Conservation (phyloP, 2,888 invertebrate genomes). For the Melieria picta region DNA sequence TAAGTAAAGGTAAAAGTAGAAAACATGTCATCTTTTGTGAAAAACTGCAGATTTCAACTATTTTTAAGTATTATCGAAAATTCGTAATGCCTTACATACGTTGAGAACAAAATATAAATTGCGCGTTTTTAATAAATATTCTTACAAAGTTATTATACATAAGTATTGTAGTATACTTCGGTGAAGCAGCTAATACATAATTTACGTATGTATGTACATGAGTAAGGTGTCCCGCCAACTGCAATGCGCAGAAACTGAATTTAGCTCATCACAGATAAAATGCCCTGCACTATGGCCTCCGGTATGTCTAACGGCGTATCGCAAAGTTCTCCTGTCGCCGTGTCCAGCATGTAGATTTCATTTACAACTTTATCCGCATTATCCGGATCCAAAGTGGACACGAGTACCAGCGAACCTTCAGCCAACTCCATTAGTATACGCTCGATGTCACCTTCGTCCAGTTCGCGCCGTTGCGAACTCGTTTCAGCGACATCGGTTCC, state of each 20-base stretch:
- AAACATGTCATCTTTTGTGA: too few species aligned
- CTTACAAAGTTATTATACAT: too few species aligned
- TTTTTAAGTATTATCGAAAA: too few species aligned
- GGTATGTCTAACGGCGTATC: slow-evolving; percentile 64
- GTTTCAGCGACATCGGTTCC: background rate
- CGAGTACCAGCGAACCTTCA: slow-evolving; percentile 62
- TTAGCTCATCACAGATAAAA: slow-evolving; percentile 59
- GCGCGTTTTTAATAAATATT: too few species aligned
- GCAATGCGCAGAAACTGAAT: background rate
- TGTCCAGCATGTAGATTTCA: slow-evolving; percentile 63
- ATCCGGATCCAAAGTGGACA: slow-evolving; percentile 58
- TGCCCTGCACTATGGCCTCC: slow-evolving; percentile 61
- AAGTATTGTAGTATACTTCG: background rate
- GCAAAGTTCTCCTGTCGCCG: slow-evolving; percentile 57
- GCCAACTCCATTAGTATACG: slow-evolving; percentile 59
- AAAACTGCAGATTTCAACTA: too few species aligned
- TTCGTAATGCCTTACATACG: too few species aligned
- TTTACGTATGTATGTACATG: background rate
- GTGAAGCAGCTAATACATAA: background rate
- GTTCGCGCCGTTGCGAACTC: slow-evolving; percentile 27
- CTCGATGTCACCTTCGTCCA: slow-evolving; percentile 56
- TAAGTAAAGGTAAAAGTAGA: too few species aligned
- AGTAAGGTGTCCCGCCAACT: background rate
- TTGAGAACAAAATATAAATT: too few species aligned
- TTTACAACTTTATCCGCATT: slow-evolving; percentile 57